Percentiles rank a stretch among this genome's conserved stretches.
Evolutionary conservation across 2,113 vertebrate genomes (phyloP).

Genomic region (Peromyscus leucopus): DNA sequence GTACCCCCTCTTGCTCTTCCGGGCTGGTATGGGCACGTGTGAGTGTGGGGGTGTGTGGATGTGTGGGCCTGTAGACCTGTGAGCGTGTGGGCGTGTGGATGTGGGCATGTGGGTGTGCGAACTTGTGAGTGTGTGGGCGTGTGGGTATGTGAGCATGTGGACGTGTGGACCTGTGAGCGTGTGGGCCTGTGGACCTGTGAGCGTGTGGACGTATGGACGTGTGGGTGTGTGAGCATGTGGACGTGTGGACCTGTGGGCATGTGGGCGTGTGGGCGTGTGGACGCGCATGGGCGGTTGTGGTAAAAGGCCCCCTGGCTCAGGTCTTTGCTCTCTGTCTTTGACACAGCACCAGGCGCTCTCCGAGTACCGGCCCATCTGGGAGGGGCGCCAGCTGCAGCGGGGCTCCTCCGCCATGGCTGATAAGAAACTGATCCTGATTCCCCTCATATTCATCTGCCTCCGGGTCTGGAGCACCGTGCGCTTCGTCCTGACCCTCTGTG

Average conservation of each 20-base stretch:
- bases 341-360: conserved; percentile 93
- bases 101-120: too few relatives aligned
- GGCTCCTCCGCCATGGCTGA: conserved; percentile 90
- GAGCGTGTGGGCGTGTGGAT: too few relatives aligned
- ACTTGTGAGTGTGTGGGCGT: too few relatives aligned
- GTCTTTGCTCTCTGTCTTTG: fast-evolving
- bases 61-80: too few relatives aligned
- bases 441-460: conserved; percentile 95
- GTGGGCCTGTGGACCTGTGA: too few relatives aligned
- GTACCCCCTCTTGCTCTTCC: not conserved
- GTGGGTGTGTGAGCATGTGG: too few relatives aligned
- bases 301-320: fast-evolving
- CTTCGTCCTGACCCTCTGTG: conserved; percentile 93
- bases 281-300: fast-evolving
- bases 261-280: too few relatives aligned
- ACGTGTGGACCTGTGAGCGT: too few relatives aligned
- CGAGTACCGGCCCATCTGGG: conserved; percentile 94
- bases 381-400: conserved; percentile 80
- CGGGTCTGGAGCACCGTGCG: conserved; percentile 97
- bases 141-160: too few relatives aligned
- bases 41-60: fast-evolving
- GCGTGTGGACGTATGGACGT: too few relatives aligned
- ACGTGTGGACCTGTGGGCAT: too few relatives aligned
- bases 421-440: conserved; percentile 95
- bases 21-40: fast-evolving